Percentiles rank a stretch among this genome's conserved stretches.
Conservation (phyloP, 1,140 invertebrate species). For the Papilio machaon region DNA sequence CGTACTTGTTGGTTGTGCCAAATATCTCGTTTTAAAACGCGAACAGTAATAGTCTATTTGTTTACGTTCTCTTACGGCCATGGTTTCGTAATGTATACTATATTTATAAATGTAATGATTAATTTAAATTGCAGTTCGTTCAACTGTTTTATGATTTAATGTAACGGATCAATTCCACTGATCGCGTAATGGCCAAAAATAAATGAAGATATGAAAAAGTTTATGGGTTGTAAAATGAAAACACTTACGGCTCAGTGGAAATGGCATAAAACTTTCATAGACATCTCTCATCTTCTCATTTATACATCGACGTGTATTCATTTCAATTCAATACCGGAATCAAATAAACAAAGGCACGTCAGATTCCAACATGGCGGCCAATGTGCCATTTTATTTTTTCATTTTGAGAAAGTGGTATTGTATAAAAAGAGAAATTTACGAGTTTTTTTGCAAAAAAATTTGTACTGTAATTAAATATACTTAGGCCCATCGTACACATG, state of each 20-base stretch:
- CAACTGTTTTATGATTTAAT: background rate
- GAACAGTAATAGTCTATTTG: constrained; percentile 37
- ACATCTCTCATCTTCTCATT: background rate
- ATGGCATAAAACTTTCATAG: constrained; percentile 4
- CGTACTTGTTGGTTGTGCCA: constrained; percentile 16
- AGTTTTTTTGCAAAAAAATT: too few relatives aligned
- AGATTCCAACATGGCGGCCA: background rate
- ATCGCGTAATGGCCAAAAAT: background rate
- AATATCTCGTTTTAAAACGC: background rate
- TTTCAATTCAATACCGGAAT: background rate
- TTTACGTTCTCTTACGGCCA: constrained; percentile 42
- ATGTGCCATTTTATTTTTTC: background rate
- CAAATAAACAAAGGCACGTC: background rate
- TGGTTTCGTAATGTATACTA: constrained; percentile 30
- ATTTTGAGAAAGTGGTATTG: too few relatives aligned
- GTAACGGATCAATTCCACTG: background rate
- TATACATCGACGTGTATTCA: constrained; percentile 1
- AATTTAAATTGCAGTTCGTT: constrained; percentile 14
- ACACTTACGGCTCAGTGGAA: background rate
- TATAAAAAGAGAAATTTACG: too few relatives aligned
- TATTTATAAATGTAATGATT: constrained; percentile 20
- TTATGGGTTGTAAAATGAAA: background rate
- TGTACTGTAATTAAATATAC: too few relatives aligned
- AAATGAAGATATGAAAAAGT: background rate
- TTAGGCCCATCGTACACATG: too few relatives aligned